Base-by-base conservation (phyloP, 1,140 invertebrate genomes). In the Trachymyrmex septentrionalis region DNA sequence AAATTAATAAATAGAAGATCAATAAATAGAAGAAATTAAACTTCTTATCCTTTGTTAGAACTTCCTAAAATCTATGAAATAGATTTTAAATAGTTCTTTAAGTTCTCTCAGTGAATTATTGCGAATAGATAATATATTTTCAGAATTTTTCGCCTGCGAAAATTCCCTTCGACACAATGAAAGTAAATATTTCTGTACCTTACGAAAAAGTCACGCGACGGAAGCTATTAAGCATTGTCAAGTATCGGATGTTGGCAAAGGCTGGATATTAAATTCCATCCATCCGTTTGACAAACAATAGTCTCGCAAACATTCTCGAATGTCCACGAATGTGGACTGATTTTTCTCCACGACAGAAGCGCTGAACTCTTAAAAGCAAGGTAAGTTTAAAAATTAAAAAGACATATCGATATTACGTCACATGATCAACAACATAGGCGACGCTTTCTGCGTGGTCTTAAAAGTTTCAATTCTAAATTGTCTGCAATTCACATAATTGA, bases 381-480 rank as follows among this genome's bases (percentile, higher is more conserved):
- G 76, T 30, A 48, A 78, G 63, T 48, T 34, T 71, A 57, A 71
- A 81, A 69, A 71, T 81, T n/a, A 14, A 7, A 12, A 50, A 69
- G n/a, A 2, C 3, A 55, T 64, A 71, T 84, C 69, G 80, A 82
- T 59, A 48, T 63, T 50, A 24, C 19, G 3, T 67, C 82, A 14
- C 48, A 38, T 16, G 63, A 66, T 71, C 53, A 38, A 71, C 44
- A 71, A 16, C 19, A 14, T 44, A 85, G n/a, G 0, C 59, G 73
- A 30, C n/a, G 64, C n/a, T 55, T 50, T 12, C 9, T 24, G 10
- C 67, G 57, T 19, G 72, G 53, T 24, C 71, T 69, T 73, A 85
- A 80, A 63, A 90, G 80, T 80, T 73, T 61, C 21, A 64, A 84
- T 73, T 90, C 66, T 80, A 69, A 88, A 88, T 64, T 50, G 50